These are phyloP conservation scores for Austrolebias charrua DNA, from an alignment of 2,797 vertebrate genomes.

Conservation along the genomic window DNA sequence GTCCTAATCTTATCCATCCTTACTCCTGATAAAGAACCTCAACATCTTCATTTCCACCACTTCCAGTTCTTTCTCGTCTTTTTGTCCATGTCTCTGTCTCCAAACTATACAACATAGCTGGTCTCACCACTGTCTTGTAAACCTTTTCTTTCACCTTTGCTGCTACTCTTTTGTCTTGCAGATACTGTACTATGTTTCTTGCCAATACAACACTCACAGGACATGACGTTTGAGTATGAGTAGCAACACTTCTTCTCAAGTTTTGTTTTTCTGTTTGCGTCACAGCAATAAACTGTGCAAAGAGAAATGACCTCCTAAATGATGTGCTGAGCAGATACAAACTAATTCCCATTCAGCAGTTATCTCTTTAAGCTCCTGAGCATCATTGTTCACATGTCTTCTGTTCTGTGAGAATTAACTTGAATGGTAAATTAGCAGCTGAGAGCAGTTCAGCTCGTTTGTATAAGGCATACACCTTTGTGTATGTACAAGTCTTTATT, in stretches of 20 bases:
- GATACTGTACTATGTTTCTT: no score
- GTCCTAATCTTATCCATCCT: no score
- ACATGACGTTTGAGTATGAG: neutral
- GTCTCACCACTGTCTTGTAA: no score
- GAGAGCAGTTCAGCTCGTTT: constrained; percentile 18
- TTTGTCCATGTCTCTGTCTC: no score
- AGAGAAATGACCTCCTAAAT: constrained; percentile 27
- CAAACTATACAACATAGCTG: no score
- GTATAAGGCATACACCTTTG: constrained; percentile 20
- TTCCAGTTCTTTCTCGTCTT: no score
- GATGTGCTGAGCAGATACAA: constrained; percentile 10
- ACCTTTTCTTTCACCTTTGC: no score
- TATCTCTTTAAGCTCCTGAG: constrained; percentile 34
- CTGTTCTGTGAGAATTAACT: constrained; percentile 24
- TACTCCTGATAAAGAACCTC: no score
- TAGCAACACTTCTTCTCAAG: neutral
- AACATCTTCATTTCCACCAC: no score
- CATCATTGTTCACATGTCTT: constrained; percentile 40
- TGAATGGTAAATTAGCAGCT: constrained; percentile 31
- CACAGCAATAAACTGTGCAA: neutral
- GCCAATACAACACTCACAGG: no score
- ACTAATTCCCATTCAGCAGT: constrained; percentile 16
- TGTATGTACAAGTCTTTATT: constrained; percentile 26
- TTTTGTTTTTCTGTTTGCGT: constrained; percentile 5
- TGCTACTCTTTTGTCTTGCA: no score